phyloP scores from a whole-genome alignment of 2,797 vertebrate genomes.

The Todus mexicanus region DNA sequence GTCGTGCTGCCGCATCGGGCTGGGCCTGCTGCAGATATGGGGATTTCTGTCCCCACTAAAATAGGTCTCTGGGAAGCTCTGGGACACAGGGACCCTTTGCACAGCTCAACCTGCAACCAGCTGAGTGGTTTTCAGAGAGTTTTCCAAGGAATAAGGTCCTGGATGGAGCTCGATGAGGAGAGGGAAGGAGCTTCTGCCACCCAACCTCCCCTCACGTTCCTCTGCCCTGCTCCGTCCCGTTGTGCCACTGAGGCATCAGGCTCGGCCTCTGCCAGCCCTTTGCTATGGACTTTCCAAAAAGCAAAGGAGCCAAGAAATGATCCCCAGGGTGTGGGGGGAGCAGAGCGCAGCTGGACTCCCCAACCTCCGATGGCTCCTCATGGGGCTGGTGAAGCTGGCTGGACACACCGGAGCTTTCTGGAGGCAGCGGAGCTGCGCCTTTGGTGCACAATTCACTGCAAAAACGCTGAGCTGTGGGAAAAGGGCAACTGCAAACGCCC shows the following conservation, averaged over 20 bases:
- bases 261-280: fast-evolving
- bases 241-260: background rate
- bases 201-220: background rate
- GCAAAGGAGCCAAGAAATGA: background rate
- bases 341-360: background rate
- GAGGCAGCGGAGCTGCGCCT: fast-evolving
- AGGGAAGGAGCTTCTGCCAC: background rate
- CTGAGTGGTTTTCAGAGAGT: fast-evolving
- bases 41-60: background rate
- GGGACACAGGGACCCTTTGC: background rate
- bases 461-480: fast-evolving
- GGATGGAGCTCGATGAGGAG: fast-evolving
- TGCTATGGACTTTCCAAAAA: background rate
- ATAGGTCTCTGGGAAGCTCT: background rate
- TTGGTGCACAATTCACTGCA: no score
- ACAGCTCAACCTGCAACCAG: fast-evolving
- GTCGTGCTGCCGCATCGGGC: fast-evolving
- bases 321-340: fast-evolving
- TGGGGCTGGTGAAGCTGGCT: background rate
- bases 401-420: fast-evolving
- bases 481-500: background rate
- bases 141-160: background rate
- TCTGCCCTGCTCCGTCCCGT: background rate
- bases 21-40: background rate
- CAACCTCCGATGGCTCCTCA: fast-evolving